Percentiles rank a stretch among this genome's conserved stretches.
phyloP scores from a whole-genome alignment of 2,113 vertebrate species.

The Bostrychus sinensis region DNA sequence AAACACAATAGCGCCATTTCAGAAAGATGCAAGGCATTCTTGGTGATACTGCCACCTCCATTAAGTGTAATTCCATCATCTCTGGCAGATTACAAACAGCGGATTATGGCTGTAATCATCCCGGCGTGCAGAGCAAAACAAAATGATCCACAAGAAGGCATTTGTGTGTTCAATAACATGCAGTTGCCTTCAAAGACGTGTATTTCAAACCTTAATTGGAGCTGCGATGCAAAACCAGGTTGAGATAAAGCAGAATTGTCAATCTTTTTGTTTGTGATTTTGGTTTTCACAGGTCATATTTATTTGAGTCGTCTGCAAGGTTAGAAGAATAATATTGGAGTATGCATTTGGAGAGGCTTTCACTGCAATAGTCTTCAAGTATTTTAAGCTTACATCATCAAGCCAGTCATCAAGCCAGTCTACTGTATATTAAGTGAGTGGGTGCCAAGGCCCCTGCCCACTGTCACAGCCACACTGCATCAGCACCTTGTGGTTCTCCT shows the following conservation, averaged over 20 bases:
- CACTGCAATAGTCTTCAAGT: too few species aligned
- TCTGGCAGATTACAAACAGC: conserved; percentile 14
- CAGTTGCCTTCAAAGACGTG: neutral
- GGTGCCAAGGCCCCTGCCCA: too few species aligned
- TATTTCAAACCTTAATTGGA: neutral
- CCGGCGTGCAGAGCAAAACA: neutral
- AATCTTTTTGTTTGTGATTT: too few species aligned
- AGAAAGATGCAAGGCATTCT: neutral
- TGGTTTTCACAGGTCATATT: too few species aligned
- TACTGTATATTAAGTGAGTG: too few species aligned
- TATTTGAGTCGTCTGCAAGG: neutral
- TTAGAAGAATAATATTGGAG: neutral
- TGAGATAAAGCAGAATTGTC: neutral
- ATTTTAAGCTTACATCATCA: too few species aligned
- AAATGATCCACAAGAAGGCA: neutral
- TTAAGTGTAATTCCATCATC: conserved; percentile 31
- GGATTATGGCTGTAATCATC: conserved; percentile 27
- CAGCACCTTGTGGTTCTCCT: too few species aligned
- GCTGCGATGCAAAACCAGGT: neutral
- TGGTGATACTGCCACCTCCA: neutral
- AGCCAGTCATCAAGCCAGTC: too few species aligned
- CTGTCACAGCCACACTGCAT: too few species aligned
- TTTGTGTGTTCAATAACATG: neutral
- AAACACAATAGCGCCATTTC: neutral
- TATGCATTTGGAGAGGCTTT: neutral